Conservation (phyloP, 2,888 invertebrate species). For the Apamea crenata region DNA sequence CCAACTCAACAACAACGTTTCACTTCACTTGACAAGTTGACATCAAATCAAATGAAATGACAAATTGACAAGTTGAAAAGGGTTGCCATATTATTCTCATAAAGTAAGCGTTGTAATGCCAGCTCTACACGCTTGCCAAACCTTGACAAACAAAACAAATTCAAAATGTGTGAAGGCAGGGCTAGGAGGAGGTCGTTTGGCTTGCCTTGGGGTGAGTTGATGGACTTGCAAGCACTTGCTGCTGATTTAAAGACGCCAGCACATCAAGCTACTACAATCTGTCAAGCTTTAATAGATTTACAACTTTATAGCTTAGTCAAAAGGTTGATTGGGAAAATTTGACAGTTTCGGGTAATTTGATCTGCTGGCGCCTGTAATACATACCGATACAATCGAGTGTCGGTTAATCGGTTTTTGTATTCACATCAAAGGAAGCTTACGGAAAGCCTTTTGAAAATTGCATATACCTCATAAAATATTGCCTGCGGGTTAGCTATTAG, state of each 20-base stretch:
- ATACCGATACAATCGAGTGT: background rate
- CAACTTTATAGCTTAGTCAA: too few relatives aligned
- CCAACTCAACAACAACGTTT: conserved; percentile 56
- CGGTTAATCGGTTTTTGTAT: background rate
- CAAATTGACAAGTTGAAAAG: conserved; percentile 9
- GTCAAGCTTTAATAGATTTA: too few relatives aligned
- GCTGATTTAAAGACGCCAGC: too few relatives aligned
- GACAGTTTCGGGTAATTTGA: too few relatives aligned
- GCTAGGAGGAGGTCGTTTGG: background rate
- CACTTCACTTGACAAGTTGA: conserved; percentile 28
- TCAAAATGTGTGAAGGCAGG: background rate
- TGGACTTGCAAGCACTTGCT: background rate
- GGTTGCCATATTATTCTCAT: conserved; percentile 10
- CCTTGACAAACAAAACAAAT: background rate
- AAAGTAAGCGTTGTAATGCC: background rate
- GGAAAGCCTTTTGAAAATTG: background rate
- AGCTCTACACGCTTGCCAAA: background rate
- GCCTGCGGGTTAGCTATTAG: background rate
- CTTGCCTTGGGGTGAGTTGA: background rate
- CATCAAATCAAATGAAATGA: conserved; percentile 10
- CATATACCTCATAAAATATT: background rate
- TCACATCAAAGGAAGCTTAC: background rate
- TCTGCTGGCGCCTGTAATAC: too few relatives aligned
- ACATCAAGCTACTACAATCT: too few relatives aligned
- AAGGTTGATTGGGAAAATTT: too few relatives aligned